Evolutionary conservation across 2,113 vertebrate species (phyloP), one percentile per base, ranked within the genome.

Genomic region (Scatophagus argus): DNA sequence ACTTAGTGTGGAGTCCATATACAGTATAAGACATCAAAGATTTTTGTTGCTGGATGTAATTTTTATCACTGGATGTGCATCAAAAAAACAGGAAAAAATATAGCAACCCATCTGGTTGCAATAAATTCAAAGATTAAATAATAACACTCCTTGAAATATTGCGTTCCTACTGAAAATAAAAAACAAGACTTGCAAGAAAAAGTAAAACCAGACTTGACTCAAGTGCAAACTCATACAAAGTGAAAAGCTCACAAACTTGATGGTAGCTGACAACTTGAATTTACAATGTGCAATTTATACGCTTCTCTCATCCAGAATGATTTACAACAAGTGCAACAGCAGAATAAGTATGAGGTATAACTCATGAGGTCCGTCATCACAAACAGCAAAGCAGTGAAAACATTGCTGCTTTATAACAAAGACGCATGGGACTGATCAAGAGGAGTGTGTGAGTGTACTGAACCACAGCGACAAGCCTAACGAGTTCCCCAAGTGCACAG

Each of bases 401-500:
- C 58, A 23, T 27, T 70, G 44, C 4, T 44, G 70, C 70, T 78
- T 58, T 43, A 59, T 66, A 39, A 77, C 46, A 51, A 72, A 72
- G 61, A 77, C 4, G 46, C 38, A 68, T 67, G 69, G 79, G 74
- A 75, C 3, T 29, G 29, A 81, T 82, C 14, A 62, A 25, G 29
- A 80, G 49, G 34, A 75, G 81, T 49, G 74, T 74, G 64, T 61
- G 56, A 75, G 78, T 34, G 58, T 6, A 56, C 19, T 82, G 82
- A 91, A 84, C 52, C 38, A 32, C 74, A 69, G 76, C 47, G 58
- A 88, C 89, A 86, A 79, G 90, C 82, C 74, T 80, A 91, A 94
- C 83, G 85, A 91, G 92, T 92, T 94, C 86, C 68, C 82, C 88
- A 90, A 89, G 86, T 92, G 81, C 72, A 29, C 81, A 68, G 78